Conservation (phyloP, 2,888 invertebrate genomes). For the Drosophila acutilabella region DNA sequence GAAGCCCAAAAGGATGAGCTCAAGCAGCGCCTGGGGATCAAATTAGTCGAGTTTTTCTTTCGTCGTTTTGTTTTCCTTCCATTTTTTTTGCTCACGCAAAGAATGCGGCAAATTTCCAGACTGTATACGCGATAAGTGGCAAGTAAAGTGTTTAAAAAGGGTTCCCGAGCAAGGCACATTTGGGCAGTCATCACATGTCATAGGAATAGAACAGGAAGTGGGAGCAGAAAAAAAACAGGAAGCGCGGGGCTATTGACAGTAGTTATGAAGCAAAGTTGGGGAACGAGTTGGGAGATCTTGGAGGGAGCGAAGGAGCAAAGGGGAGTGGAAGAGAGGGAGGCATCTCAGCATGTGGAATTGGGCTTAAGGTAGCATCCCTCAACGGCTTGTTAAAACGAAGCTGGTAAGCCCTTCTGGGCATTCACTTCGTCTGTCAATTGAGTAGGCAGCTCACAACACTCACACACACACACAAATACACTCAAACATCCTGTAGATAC, state of each 20-base stretch:
- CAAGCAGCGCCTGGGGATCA: constrained; percentile 75
- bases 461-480: background rate
- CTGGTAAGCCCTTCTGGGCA: constrained; percentile 47
- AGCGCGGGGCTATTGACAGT: constrained; percentile 58
- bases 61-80: background rate
- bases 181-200: constrained; percentile 62
- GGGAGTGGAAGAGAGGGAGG: background rate
- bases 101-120: constrained; percentile 65
- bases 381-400: constrained; percentile 46
- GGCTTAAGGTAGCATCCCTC: constrained; percentile 33
- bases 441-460: constrained; percentile 41
- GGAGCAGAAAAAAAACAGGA: constrained; percentile 24
- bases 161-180: constrained; percentile 30
- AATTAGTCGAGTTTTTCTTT: constrained; percentile 68
- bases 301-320: background rate
- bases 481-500: constrained; percentile 54
- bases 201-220: constrained; percentile 46
- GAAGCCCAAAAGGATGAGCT: constrained; percentile 39
- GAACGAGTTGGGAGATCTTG: background rate
- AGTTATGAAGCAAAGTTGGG: constrained; percentile 17
- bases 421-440: constrained; percentile 62
- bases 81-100: constrained; percentile 10
- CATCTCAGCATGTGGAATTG: constrained; percentile 8
- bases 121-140: constrained; percentile 62
- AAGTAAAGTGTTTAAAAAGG: constrained; percentile 53